Evolutionary conservation across 2,797 vertebrate genomes (phyloP), one percentile per base, ranked within the genome.

Genomic region (Apogon hyalosoma): DNA sequence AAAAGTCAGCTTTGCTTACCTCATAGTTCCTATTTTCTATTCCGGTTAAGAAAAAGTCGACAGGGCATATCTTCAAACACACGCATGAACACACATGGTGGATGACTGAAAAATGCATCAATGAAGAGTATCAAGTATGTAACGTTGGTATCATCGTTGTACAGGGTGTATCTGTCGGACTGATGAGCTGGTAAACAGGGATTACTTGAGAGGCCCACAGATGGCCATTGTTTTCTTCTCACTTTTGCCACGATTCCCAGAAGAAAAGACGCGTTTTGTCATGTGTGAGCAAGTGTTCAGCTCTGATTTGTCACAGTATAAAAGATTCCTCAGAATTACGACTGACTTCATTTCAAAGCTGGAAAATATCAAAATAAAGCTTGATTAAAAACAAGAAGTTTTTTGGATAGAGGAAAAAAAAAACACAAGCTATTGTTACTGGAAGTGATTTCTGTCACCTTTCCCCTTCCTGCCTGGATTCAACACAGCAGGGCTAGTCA

Each of bases 151-250:
- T 80, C 51, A 45, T 46, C 7, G 61, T 66, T 45, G 55, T 56
- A 64, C 63, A 69, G 77, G 61, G 67, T 80, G 66, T 65, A 69
- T 75, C 73, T 83, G 74, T 83, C 83, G 86, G 66, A 72, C 47
- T 79, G 85, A 86, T 77, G 75, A 78, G 87, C 66, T 73, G 76
- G 57, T 79, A 73, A 90, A 83, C 69, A 64, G 57, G 16, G 39
- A 65, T 12, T 28, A 61, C 54, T 82, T 63, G 67, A 83, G 65
- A 69, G 63, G 72, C 67, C 75, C 70, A 54, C 87, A 92, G 86
- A 92, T 90, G 88, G 87, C 51, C 73, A 55, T 4, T 76, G 77
- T 64, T 81, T 88, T 77, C 61, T 24, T 24, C 21, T 24, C 42
- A 50, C 52, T 66, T 72, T 47, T 58, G 59, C 45, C 13, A 4